Conservation (phyloP, 2,888 invertebrate species). For the Erpobdella octoculata region DNA sequence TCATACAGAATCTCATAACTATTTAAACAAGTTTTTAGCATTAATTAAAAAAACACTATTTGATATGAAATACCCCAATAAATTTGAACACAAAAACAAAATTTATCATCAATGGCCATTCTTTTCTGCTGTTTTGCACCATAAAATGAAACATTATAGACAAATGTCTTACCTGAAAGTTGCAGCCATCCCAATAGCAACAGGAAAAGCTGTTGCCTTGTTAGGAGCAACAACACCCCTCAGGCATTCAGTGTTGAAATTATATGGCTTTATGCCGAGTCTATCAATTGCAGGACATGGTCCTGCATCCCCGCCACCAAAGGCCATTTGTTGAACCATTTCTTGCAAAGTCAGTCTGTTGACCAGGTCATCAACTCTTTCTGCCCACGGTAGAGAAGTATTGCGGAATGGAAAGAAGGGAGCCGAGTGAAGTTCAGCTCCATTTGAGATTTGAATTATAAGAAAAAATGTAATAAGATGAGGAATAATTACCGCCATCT, state of each 20-base stretch:
- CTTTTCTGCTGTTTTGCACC: slow-evolving; percentile 36
- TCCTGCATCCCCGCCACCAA: slow-evolving; percentile 40
- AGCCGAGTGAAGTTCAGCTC: too few relatives aligned
- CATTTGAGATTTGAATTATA: background rate
- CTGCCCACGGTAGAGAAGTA: slow-evolving; percentile 42
- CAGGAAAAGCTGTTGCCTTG: slow-evolving; percentile 44
- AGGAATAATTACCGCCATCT: too few relatives aligned
- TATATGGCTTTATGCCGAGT: slow-evolving; percentile 45
- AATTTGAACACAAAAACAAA: background rate
- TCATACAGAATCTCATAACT: slow-evolving; percentile 36
- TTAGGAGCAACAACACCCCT: slow-evolving; percentile 43
- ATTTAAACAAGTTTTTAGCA: background rate
- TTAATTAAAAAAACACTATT: background rate
- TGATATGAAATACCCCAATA: background rate
- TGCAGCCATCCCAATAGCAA: slow-evolving; percentile 46
- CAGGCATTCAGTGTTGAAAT: slow-evolving; percentile 49
- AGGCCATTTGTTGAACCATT: slow-evolving; percentile 42
- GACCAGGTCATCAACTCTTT: slow-evolving; percentile 45
- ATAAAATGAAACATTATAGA: slow-evolving; percentile 33
- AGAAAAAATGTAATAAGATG: too few relatives aligned
- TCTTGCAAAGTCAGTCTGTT: slow-evolving; percentile 43
- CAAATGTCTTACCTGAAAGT: slow-evolving; percentile 43
- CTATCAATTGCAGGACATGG: slow-evolving; percentile 44
- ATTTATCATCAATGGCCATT: slow-evolving; percentile 16
- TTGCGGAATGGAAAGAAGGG: slow-evolving; percentile 45